Conservation (phyloP, 1,140 invertebrate genomes). For the Bursaphelenchus mucronatus region DNA sequence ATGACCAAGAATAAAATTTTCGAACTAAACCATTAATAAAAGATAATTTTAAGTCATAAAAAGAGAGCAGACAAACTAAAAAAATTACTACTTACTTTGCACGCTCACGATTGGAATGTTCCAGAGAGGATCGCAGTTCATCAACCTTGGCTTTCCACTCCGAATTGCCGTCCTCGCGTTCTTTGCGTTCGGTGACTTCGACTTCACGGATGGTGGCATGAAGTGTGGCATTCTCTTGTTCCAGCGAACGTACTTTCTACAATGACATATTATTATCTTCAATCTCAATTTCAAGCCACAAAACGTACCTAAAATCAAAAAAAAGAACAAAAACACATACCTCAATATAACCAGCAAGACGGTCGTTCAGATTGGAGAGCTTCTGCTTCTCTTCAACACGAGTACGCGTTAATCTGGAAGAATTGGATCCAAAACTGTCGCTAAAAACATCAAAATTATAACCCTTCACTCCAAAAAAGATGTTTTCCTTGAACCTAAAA, state of each 20-base stretch:
- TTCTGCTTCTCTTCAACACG: slow-evolving; percentile 37
- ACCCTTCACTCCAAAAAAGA: no score
- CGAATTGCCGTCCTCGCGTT: slow-evolving; percentile 30
- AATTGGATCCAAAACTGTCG: background rate
- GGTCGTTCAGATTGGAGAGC: slow-evolving; percentile 44
- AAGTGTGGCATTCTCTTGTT: slow-evolving; percentile 40
- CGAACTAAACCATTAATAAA: background rate
- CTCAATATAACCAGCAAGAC: slow-evolving; percentile 45
- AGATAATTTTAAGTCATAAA: background rate
- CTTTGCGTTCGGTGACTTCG: slow-evolving; percentile 45
- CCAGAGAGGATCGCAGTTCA: slow-evolving; percentile 36
- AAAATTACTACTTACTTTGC: slow-evolving; percentile 29
- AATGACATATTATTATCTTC: background rate
- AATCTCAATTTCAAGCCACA: background rate
- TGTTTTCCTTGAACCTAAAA: no score
- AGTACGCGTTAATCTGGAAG: background rate
- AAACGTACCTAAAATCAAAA: background rate
- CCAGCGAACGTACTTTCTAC: slow-evolving; percentile 40
- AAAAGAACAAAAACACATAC: slow-evolving; percentile 1
- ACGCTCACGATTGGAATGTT: slow-evolving; percentile 31
- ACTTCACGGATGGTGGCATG: slow-evolving; percentile 47
- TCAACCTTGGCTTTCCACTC: slow-evolving; percentile 45
- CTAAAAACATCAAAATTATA: no score
- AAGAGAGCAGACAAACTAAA: background rate
- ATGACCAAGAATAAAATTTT: background rate